Base-by-base conservation (phyloP, 2,888 invertebrate species). In the Drosophila neonasuta region DNA sequence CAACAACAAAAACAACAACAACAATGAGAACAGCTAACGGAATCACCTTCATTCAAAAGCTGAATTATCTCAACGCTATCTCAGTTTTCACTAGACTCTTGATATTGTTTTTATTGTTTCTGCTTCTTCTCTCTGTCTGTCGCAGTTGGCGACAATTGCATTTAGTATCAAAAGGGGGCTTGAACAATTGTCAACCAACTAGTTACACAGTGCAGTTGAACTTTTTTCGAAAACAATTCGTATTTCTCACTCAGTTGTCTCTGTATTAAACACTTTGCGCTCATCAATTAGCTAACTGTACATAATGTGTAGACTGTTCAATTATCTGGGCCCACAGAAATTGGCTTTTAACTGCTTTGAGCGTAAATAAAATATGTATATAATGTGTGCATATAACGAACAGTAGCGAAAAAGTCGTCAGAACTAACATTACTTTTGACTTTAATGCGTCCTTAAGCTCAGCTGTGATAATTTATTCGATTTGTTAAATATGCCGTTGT, bases 21-120 rank as follows among this genome's bases (percentile, higher is more conserved):
- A 50, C 51, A 69, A 24, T 0, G 24, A 24, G 24, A 24, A 24
- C 24, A 24, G 24, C 24, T 24, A 24, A 58, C 46, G 42, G 34
- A 70, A 68, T 83, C 80, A 80, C 80, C 86, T 85, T 83, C 80
- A 69, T 56, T 63, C 64, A 48, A 64, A 55, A 70, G 71, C 69
- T 66, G 15, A 59, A 62, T 70, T 62, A 66, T 66, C 62, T 82
- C 77, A 77, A 29, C 70, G 69, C 58, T 70, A 74, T 76, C 76
- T 73, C 72, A 64, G 52, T 68, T 77, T 71, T 45, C 60, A 57
- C 59, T 56, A 34, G 51, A 54, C 49, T 48, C 39, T 30, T 30
- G 17, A 24, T 50, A 41, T 68, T 61, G 54, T 64, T 9, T 57
- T 62, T 51, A 42, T 70, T 60, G 45, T 51, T 56, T 51, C 36